These are phyloP conservation scores for Erebia palarica DNA, from an alignment of 2,888 invertebrate genomes.

Conservation along the genomic window DNA sequence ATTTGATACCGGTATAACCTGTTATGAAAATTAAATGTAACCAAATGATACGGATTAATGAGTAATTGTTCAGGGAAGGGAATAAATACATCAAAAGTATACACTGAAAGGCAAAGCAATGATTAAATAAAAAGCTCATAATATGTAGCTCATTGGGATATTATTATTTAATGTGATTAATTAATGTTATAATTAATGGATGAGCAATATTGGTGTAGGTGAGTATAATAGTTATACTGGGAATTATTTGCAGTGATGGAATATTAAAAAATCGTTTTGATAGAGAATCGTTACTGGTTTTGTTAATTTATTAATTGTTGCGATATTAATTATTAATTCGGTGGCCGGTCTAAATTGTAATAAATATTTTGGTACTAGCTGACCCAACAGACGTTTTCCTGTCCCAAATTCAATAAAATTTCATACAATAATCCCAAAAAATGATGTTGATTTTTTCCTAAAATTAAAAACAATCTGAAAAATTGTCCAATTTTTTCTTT, in stretches of 20 bases:
- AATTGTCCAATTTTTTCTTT: no score
- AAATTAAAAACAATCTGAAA: no score
- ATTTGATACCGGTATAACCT: slow-evolving; percentile 14
- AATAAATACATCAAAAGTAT: slow-evolving; percentile 32
- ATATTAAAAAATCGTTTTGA: slow-evolving; percentile 6
- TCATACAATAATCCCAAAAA: no score
- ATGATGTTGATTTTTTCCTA: no score
- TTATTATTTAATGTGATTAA: slow-evolving; percentile 54
- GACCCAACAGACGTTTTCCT: no score
- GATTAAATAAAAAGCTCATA: slow-evolving; percentile 34
- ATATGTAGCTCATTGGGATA: slow-evolving; percentile 36
- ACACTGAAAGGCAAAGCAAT: slow-evolving; percentile 26
- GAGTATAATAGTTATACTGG: slow-evolving; percentile 34
- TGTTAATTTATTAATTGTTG: not conserved
- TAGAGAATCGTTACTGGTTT: not conserved
- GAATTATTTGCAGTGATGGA: slow-evolving; percentile 45
- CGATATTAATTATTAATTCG: not conserved
- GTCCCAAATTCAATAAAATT: no score
- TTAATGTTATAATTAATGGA: slow-evolving; percentile 24
- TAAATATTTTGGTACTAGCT: no score
- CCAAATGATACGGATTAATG: slow-evolving; percentile 33
- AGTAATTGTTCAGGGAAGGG: slow-evolving; percentile 32
- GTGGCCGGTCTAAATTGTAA: not conserved
- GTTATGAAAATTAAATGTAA: slow-evolving; percentile 29
- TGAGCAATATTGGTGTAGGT: slow-evolving; percentile 11